phyloP scores from a whole-genome alignment of 2,113 vertebrate genomes.

The Rhegmatorhina hoffmannsi region DNA sequence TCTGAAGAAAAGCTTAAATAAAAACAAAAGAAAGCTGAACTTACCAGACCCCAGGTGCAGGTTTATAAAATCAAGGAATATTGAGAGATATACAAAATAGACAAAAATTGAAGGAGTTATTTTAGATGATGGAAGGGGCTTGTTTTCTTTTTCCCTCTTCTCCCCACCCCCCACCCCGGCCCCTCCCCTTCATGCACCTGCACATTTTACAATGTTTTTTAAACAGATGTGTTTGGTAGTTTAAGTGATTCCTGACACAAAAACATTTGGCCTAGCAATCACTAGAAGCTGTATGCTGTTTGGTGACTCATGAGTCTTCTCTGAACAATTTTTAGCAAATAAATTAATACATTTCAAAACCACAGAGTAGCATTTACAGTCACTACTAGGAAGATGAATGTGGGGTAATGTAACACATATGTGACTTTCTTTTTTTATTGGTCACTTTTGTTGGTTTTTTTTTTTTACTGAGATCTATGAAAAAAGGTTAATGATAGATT shows the following conservation, averaged over 20 bases:
- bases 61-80: neutral
- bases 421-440: neutral
- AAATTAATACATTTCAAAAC: neutral
- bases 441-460: neutral
- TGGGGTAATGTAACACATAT: neutral
- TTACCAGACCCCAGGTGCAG: neutral
- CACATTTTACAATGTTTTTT: neutral
- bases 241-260: neutral
- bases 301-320: neutral
- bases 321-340: neutral
- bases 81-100: neutral
- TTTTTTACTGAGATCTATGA: neutral
- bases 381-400: neutral
- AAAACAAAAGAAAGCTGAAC: neutral
- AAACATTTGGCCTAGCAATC: neutral
- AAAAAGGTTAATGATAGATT: neutral
- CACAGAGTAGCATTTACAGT: neutral
- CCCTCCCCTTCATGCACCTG: neutral
- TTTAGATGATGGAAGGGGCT: rapidly evolving
- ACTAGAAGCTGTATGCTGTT: neutral
- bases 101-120: neutral
- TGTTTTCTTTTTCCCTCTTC: no score
- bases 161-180: no score
- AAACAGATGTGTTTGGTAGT: neutral
- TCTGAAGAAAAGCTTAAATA: neutral